phyloP scores from a whole-genome alignment of 2,797 vertebrate genomes.

The Serranus cabrilla region DNA sequence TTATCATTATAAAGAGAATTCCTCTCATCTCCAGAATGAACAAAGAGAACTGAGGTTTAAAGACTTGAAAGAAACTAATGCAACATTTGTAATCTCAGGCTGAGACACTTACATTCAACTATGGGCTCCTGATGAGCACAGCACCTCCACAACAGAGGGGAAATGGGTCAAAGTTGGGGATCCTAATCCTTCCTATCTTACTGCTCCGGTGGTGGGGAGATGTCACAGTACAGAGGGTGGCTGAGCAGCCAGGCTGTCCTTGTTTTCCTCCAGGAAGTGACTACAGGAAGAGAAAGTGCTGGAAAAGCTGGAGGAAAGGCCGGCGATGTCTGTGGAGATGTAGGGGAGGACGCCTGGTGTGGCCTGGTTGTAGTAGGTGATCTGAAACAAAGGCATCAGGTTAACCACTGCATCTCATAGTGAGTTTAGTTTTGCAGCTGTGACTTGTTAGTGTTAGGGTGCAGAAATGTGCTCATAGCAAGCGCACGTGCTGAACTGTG shows the following conservation, averaged over 20 bases:
- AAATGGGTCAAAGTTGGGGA: conserved; percentile 3
- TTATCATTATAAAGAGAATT: neutral
- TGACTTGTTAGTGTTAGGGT: neutral
- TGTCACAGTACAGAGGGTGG: conserved; percentile 49
- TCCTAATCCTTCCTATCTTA: conserved; percentile 12
- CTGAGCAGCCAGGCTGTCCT: conserved; percentile 72
- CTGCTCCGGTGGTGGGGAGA: conserved; percentile 17
- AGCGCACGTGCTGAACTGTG: neutral
- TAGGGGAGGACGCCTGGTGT: conserved; percentile 92
- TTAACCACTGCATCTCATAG: neutral
- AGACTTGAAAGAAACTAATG: conserved; percentile 9
- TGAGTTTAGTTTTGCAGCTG: neutral
- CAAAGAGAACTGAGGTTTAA: neutral
- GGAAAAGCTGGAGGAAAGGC: conserved; percentile 92
- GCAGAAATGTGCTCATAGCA: neutral
- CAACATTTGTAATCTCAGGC: neutral
- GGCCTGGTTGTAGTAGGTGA: conserved; percentile 97
- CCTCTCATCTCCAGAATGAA: conserved; percentile 13
- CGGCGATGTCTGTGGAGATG: conserved; percentile 92
- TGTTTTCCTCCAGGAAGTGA: conserved; percentile 91
- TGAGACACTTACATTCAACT: conserved; percentile 14
- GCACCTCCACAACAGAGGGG: neutral
- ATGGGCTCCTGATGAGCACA: neutral
- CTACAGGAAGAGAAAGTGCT: conserved; percentile 90
- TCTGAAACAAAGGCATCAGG: conserved; percentile 78